Evolutionary conservation across 2,113 vertebrate genomes (phyloP).

Genomic region (Muscicapa adusta): DNA sequence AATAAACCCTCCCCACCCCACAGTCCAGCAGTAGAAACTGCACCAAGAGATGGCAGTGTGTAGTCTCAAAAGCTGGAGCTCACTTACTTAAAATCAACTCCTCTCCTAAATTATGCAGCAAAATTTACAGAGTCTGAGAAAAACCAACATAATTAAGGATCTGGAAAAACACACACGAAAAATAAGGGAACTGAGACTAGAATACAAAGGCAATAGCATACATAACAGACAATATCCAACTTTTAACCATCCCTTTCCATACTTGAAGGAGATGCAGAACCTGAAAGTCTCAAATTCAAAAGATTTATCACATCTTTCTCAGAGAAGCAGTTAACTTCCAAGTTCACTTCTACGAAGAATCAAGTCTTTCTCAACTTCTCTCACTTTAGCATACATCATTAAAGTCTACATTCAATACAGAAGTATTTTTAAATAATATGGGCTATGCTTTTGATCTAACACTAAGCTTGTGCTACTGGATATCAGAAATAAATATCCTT

Average conservation of each 20-base stretch:
- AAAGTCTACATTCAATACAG: neutral
- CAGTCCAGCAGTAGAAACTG: neutral
- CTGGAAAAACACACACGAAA: neutral
- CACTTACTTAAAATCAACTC: neutral
- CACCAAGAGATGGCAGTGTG: fast-evolving
- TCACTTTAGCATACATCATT: neutral
- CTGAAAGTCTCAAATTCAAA: neutral
- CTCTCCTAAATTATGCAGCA: neutral
- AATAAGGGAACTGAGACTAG: neutral
- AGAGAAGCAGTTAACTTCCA: neutral
- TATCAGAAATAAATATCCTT: neutral
- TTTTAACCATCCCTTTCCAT: neutral
- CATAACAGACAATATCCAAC: neutral
- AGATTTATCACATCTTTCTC: neutral
- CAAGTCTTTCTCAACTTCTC: neutral
- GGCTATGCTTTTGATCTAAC: neutral
- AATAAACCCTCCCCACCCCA: neutral
- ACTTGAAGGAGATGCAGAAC: neutral
- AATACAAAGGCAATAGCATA: neutral
- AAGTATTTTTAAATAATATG: neutral
- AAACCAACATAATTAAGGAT: neutral
- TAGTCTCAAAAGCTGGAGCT: neutral
- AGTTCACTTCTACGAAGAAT: neutral
- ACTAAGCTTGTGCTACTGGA: neutral
- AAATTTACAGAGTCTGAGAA: neutral